phyloP scores from a whole-genome alignment of 2,797 vertebrate genomes.

The Chrysocyon brachyurus region DNA sequence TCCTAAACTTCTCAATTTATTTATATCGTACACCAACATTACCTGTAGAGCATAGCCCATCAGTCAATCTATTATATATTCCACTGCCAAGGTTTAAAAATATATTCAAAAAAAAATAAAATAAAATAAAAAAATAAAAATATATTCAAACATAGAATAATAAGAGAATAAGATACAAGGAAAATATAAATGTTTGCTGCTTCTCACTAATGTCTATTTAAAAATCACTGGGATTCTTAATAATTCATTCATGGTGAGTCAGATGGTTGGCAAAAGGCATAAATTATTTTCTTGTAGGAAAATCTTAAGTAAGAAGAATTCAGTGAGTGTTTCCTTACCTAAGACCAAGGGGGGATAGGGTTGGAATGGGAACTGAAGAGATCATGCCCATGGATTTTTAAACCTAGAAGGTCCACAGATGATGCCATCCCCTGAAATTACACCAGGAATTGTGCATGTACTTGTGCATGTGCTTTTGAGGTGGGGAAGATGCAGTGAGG shows the following conservation, averaged over 20 bases:
- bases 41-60: neutral
- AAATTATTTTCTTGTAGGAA: neutral
- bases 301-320: constrained; percentile 21
- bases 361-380: neutral
- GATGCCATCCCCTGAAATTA: neutral
- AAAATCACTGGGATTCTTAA: neutral
- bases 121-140: neutral
- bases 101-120: constrained; percentile 51
- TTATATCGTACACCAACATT: constrained; percentile 53
- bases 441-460: neutral
- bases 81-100: constrained; percentile 21
- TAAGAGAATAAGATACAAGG: constrained; percentile 5
- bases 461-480: neutral
- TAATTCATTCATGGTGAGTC: neutral
- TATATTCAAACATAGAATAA: constrained; percentile 48
- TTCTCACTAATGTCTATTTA: constrained; percentile 46
- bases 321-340: neutral
- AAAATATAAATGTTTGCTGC: constrained; percentile 46
- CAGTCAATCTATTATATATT: constrained; percentile 4
- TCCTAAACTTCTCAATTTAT: constrained; percentile 39
- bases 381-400: neutral
- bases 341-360: neutral
- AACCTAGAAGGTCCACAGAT: neutral
- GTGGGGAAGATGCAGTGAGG: neutral
- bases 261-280: neutral